Conservation (phyloP, 1,140 invertebrate genomes). For the Hycleus phaleratus region DNA sequence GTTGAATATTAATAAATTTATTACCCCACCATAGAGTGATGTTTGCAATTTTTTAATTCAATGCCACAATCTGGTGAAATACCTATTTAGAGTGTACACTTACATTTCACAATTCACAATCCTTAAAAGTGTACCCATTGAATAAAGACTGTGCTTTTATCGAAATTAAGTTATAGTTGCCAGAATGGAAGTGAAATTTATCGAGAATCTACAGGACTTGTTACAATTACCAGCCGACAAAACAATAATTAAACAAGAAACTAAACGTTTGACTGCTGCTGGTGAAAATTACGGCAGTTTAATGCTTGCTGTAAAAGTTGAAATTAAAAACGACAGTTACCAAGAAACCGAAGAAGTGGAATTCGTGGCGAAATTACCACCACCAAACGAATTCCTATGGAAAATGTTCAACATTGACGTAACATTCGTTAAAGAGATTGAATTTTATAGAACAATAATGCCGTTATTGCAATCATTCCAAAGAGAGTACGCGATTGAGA, state of each 20-base stretch:
- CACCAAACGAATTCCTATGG: conserved; percentile 35
- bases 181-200: no score
- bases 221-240: neutral
- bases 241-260: conserved; percentile 1
- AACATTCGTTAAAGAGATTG: conserved; percentile 40
- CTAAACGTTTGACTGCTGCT: conserved; percentile 42
- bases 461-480: conserved; percentile 23
- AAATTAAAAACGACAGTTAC: conserved; percentile 19
- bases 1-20: no score
- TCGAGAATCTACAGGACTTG: no score
- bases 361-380: conserved; percentile 41
- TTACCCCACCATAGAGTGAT: no score
- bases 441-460: conserved; percentile 22
- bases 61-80: no score
- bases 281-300: conserved; percentile 54
- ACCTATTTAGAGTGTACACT: no score
- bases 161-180: no score
- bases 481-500: conserved; percentile 11
- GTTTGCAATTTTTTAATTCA: no score
- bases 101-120: no score
- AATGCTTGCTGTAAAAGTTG: conserved; percentile 41
- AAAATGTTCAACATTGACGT: conserved; percentile 36
- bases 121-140: no score
- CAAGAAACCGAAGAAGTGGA: conserved; percentile 26
- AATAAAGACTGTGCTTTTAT: no score